Base-by-base conservation (phyloP, 1,140 invertebrate genomes). In the Ceratoteleas bidentatus region DNA sequence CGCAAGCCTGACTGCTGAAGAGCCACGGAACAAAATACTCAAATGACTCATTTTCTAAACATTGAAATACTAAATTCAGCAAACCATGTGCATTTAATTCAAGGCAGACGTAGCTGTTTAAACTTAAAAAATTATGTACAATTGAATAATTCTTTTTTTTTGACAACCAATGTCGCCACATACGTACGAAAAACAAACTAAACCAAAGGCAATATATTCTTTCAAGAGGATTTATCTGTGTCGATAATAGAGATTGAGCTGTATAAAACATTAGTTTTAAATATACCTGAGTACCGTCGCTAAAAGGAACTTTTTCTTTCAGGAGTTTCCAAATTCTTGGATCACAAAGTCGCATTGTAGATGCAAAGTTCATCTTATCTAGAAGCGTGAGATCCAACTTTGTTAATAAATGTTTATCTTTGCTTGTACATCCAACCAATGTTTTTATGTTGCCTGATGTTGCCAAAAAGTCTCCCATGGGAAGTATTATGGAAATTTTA, bases 311-410 rank as follows among this genome's bases (percentile, higher is more conserved):
- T n/a, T 62, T 50, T 49, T 58, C 45, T 57, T 13, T 66, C 3
- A 56, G 34, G 16, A 57, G 56, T n/a, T 40, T 58, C 73, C 34
- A 66, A 66, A 65, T 62, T 36, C 15, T 33, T 33, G 40, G 56
- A 56, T 83, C 6, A n/a, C 66, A 65, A 24, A 73, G 68, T 66
- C 64, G 66, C 36, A 65, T 38, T 14, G 34, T 50, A 14, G 72
- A 58, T 2, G 54, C 53, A 47, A 60, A 77, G 40, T 77, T 77
- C 73, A 76, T 76, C 15, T 76, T 76, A 65, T 68, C 62, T 10
- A 6, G 9, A 4, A 60, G 8, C 0, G 62, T 33, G 3, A 76
- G 15, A 40, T 68, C 62, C n/a, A 15, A 34, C 24, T 68, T 16
- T 7, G 53, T 61, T 10, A 60, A 53, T 0, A 38, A 45, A 45